phyloP scores from a whole-genome alignment of 2,113 vertebrate genomes.

The Regulus satrapa region DNA sequence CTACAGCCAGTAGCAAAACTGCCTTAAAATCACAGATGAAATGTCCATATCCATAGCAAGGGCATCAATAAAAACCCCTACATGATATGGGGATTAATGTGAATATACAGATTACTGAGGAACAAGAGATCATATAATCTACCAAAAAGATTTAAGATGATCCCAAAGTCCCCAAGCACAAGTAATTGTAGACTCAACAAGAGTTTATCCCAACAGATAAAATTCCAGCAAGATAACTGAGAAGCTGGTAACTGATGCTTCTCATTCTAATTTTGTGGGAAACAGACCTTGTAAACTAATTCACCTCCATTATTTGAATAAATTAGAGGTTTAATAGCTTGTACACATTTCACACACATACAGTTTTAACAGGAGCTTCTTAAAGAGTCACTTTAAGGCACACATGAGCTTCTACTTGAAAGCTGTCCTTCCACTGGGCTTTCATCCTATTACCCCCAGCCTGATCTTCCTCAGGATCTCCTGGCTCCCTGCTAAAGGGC shows the following conservation, averaged over 20 bases:
- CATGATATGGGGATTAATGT: neutral
- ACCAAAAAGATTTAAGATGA: neutral
- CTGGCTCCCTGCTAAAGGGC: neutral
- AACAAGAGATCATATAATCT: neutral
- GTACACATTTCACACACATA: neutral
- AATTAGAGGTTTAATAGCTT: neutral
- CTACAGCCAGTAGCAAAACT: neutral
- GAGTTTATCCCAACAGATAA: no score
- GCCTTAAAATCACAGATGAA: neutral
- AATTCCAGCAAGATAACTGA: neutral
- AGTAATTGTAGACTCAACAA: neutral
- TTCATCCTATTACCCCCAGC: accelerated
- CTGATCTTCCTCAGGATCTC: neutral
- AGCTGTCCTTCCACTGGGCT: neutral
- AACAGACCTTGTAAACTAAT: neutral
- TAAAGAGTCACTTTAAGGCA: neutral
- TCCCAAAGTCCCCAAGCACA: neutral
- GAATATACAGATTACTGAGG: neutral
- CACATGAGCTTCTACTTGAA: neutral
- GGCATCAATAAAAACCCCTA: neutral
- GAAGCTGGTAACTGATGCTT: neutral
- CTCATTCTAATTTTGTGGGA: neutral
- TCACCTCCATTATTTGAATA: neutral
- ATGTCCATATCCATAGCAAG: neutral
- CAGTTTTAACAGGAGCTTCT: neutral